Evolutionary conservation across 2,797 vertebrate genomes (phyloP).

Genomic region (Hafferia zeledoni): DNA sequence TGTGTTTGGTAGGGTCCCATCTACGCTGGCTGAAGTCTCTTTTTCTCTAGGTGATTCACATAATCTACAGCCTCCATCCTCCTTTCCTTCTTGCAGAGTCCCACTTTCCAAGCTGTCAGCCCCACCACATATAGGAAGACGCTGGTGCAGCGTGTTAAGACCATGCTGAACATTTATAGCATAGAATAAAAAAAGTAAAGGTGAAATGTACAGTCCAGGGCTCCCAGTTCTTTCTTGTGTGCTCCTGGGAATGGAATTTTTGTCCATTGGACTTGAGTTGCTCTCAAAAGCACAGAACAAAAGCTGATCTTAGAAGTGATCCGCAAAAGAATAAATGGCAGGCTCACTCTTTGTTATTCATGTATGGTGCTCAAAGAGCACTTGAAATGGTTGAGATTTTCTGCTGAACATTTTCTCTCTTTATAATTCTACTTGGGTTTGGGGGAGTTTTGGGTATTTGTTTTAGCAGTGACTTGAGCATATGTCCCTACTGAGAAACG

Average conservation of each 20-base stretch:
- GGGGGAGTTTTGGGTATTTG: neutral
- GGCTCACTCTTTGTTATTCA: constrained; percentile 60
- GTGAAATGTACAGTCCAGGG: constrained; percentile 61
- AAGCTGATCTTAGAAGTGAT: constrained; percentile 71
- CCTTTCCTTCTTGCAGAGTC: neutral
- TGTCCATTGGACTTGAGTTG: constrained; percentile 36
- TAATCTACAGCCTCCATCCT: neutral
- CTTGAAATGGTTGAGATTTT: constrained; percentile 63
- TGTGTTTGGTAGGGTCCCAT: neutral
- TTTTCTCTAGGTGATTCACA: neutral
- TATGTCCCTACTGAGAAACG: neutral
- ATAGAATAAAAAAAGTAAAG: constrained; percentile 48
- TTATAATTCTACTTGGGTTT: constrained; percentile 13
- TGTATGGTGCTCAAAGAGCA: constrained; percentile 59
- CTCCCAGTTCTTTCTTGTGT: constrained; percentile 56
- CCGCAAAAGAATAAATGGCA: constrained; percentile 60
- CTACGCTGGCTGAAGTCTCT: neutral
- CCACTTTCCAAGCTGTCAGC: neutral
- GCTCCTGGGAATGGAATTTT: constrained; percentile 72
- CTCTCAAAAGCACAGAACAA: constrained; percentile 66
- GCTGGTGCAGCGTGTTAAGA: neutral
- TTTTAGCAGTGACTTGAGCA: neutral
- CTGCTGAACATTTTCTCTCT: constrained; percentile 23
- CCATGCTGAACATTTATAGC: neutral
- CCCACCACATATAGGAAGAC: neutral